Evolutionary conservation across 2,888 invertebrate species (phyloP).

Genomic region (Chrysina gloriosa): DNA sequence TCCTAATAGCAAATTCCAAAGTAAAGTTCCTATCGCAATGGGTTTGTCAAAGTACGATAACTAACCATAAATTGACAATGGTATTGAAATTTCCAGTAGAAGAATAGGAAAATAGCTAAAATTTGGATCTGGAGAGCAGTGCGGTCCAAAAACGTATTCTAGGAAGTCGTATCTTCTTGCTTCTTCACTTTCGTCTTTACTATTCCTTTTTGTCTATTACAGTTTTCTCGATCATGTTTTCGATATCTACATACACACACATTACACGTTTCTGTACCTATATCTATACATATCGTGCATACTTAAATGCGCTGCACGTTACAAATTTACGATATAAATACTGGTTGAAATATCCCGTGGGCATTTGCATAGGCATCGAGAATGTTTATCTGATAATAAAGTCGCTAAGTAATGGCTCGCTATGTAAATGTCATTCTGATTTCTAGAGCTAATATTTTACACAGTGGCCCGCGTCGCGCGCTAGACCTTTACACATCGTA

Average conservation of each 20-base stretch:
- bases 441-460: slow-evolving; percentile 40
- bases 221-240: not conserved
- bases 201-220: not conserved
- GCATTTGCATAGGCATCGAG: slow-evolving; percentile 40
- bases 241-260: not conserved
- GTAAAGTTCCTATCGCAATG: too few relatives aligned
- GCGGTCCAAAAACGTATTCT: too few relatives aligned
- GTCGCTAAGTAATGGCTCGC: slow-evolving; percentile 41
- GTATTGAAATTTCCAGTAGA: too few relatives aligned
- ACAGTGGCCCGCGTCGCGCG: not conserved
- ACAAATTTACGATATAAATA: slow-evolving; percentile 36
- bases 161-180: too few relatives aligned
- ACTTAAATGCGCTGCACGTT: not conserved
- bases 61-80: too few relatives aligned
- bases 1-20: too few relatives aligned
- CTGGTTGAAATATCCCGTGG: slow-evolving; percentile 33
- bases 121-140: too few relatives aligned
- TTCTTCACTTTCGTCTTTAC: not conserved
- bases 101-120: too few relatives aligned
- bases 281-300: not conserved
- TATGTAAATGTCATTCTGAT: slow-evolving; percentile 43
- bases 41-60: too few relatives aligned
- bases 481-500: not conserved
- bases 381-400: slow-evolving; percentile 43
- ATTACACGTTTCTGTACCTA: not conserved